These are phyloP conservation scores for Rhinoraja longicauda DNA, from an alignment of 2,797 vertebrate species.

Conservation along the genomic window DNA sequence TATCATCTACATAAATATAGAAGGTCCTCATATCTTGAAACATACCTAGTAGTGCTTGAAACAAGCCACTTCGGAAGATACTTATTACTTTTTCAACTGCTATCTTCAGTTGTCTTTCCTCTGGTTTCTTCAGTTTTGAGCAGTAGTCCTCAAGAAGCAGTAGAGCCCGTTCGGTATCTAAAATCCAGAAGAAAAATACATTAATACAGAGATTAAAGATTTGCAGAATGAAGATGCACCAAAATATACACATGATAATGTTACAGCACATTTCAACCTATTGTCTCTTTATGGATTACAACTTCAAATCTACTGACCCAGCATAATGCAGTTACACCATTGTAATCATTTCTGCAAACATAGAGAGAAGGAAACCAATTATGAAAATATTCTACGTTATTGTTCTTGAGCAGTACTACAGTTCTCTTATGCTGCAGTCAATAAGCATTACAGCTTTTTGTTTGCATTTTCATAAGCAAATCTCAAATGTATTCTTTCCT, in stretches of 20 bases:
- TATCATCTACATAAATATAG: background rate
- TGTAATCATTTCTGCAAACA: background rate
- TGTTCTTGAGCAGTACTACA: background rate
- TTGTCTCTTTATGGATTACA: background rate
- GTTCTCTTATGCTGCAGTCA: background rate
- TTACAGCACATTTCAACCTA: background rate
- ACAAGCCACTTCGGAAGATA: conserved; percentile 90
- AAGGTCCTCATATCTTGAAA: conserved; percentile 42
- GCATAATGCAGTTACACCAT: background rate
- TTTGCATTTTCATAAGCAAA: background rate
- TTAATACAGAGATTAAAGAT: background rate
- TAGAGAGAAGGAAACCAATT: background rate
- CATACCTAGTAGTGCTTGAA: conserved; percentile 90
- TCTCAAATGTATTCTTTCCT: background rate
- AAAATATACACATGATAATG: background rate
- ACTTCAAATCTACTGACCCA: background rate
- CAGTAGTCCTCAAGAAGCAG: conserved; percentile 86
- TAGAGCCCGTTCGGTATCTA: conserved; percentile 83
- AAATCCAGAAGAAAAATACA: conserved; percentile 40
- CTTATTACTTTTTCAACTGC: conserved; percentile 85
- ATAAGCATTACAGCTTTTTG: background rate
- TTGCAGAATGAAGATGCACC: background rate
- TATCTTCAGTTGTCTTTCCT: conserved; percentile 81
- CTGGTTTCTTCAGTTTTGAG: conserved; percentile 77
- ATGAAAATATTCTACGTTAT: background rate